Conservation (phyloP, 2,888 invertebrate species). For the Xylocampa areola region DNA sequence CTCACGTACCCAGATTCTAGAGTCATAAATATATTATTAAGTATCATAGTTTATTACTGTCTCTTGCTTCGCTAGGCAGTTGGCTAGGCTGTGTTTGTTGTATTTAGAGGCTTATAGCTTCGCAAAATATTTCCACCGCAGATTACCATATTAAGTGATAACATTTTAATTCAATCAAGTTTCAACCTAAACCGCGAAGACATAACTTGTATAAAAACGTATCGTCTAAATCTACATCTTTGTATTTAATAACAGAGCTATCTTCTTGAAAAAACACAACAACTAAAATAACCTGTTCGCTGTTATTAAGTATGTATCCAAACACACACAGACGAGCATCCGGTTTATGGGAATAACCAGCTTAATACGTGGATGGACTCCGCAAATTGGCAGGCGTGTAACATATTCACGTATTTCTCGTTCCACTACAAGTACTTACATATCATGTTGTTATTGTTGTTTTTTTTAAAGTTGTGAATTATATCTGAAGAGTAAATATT, state of each 20-base stretch:
- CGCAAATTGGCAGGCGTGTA: constrained; percentile 72
- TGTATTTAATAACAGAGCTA: constrained; percentile 64
- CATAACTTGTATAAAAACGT: constrained; percentile 39
- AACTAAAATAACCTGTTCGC: constrained; percentile 61
- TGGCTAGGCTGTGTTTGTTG: no score
- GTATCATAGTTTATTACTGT: no score
- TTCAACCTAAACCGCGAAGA: background rate
- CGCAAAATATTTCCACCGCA: no score
- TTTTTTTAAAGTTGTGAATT: no score
- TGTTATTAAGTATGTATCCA: constrained; percentile 61
- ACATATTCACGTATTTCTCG: constrained; percentile 62
- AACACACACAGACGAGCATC: constrained; percentile 68
- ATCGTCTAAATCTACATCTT: constrained; percentile 45
- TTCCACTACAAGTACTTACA: constrained; percentile 29
- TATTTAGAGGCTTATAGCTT: no score
- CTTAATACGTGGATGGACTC: constrained; percentile 73
- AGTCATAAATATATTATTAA: no score
- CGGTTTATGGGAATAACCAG: constrained; percentile 85
- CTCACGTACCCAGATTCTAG: no score
- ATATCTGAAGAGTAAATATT: constrained; percentile 24
- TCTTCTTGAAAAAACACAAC: constrained; percentile 63
- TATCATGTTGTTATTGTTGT: no score
- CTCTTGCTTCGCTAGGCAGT: no score
- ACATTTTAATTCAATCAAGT: constrained; percentile 11
- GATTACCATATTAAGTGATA: no score